phyloP scores from a whole-genome alignment of 2,113 vertebrate species.

The Platycercus adscitus region DNA sequence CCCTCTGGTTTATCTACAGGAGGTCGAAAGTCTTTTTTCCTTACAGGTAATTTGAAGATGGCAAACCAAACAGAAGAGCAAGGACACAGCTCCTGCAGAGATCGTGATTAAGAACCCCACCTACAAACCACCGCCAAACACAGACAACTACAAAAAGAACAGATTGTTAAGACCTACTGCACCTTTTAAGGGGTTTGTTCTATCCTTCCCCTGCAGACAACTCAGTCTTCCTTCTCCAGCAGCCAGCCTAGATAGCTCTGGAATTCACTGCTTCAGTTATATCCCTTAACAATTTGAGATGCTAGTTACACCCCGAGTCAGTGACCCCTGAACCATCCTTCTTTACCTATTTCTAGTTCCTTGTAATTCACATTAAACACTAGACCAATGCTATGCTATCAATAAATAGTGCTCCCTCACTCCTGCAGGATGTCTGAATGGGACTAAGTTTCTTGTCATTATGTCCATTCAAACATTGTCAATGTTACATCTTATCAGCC shows the following conservation, averaged over 20 bases:
- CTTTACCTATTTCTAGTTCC: background rate
- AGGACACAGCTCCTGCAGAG: background rate
- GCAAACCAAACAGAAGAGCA: background rate
- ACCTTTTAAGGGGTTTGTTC: background rate
- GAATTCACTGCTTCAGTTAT: background rate
- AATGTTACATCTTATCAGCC: background rate
- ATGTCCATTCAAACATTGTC: background rate
- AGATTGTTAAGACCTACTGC: background rate
- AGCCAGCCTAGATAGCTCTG: background rate
- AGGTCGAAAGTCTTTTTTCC: background rate
- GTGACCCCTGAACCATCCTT: background rate
- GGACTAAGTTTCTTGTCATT: background rate
- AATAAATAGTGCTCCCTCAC: background rate
- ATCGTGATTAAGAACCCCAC: background rate
- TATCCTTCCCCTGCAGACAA: background rate
- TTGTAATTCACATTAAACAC: background rate
- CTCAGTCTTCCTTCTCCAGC: background rate
- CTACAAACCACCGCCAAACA: background rate
- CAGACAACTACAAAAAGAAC: background rate
- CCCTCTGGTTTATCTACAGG: background rate
- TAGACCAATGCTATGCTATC: background rate
- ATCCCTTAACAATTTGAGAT: background rate
- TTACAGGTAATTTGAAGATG: background rate
- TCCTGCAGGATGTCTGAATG: background rate
- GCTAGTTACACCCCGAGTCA: background rate